Base-by-base conservation (phyloP, 2,888 invertebrate species). In the Caradrina kadenii region DNA sequence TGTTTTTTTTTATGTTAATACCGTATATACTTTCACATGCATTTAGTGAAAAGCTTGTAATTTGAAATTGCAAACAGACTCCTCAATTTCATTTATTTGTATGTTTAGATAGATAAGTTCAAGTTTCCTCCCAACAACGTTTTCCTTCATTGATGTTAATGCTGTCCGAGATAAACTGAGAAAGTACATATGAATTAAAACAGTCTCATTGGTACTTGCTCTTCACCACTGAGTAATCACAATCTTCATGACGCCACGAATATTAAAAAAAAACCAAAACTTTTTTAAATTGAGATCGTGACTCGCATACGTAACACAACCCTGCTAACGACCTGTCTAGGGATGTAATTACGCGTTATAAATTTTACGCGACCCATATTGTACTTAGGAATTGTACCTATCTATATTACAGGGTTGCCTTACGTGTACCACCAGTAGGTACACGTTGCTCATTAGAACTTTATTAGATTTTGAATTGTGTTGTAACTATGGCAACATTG, bases 291-390 rank as follows among this genome's bases (percentile, higher is more conserved):
- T 31, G 42, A 59, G 39, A 58, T 48, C 15, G 49, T 55, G 58
- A 63, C 53, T 39, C 56, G 63, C 56, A 31, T 58, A 70, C 17
- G 56, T 52, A 67, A 70, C 66, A 10, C 66, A 71, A 73, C 53
- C 66, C 48, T 63, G n/a, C 70, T 77, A 81, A 80, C 73, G 78
- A 82, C 66, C 78, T 74, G 68, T 60, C 71, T 72, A 52, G 61
- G 69, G 52, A 70, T 70, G 69, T 72, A 82, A 81, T 82, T 82
- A 80, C 62, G 48, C 59, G 62, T 77, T 63, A 63, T 63, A 80
- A 69, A 82, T 80, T 77, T 73, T 75, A 73, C 61, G 63, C 54
- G 45, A 69, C 65, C 42, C 59, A 53, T 69, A 54, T 65, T 52
- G 35, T 35, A 35, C 35, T 8, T 35, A 35, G 22, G 42, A 60